Evolutionary conservation across 2,888 invertebrate genomes (phyloP).

Genomic region (Rhabditoides inermis): DNA sequence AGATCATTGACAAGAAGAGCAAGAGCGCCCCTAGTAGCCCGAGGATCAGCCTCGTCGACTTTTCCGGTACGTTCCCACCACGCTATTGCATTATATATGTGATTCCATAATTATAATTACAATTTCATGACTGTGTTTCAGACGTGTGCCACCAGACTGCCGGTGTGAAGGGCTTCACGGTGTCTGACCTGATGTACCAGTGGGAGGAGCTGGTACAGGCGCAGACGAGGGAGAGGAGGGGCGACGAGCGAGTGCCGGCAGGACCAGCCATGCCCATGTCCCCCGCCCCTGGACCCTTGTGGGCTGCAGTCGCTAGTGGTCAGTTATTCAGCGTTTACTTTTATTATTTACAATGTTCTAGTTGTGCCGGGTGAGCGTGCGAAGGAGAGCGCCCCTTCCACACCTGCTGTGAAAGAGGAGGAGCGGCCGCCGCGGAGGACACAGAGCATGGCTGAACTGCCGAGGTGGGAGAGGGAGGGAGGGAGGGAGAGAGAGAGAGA

Average conservation of each 20-base stretch:
- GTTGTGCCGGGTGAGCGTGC: slow-evolving; percentile 9
- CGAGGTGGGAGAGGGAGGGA: slow-evolving; percentile 12
- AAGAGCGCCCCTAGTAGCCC: slow-evolving; percentile 53
- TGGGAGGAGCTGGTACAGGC: slow-evolving; percentile 19
- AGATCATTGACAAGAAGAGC: slow-evolving; percentile 41
- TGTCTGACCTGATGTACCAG: slow-evolving; percentile 34
- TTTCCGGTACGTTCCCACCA: slow-evolving; percentile 34
- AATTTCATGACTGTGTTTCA: slow-evolving; percentile 4
- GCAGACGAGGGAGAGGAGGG: too few species aligned
- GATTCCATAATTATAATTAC: background rate
- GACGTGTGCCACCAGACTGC: slow-evolving; percentile 26
- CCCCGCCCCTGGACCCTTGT: slow-evolving; percentile 30
- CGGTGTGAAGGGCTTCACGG: slow-evolving; percentile 33
- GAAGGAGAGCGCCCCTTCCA: background rate
- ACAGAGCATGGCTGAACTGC: slow-evolving; percentile 27
- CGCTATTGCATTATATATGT: background rate
- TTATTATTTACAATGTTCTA: slow-evolving; percentile 5
- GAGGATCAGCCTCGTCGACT: slow-evolving; percentile 51
- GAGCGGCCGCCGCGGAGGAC: slow-evolving; percentile 23
- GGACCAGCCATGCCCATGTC: too few species aligned
- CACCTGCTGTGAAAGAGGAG: slow-evolving; percentile 11
- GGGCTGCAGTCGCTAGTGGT: slow-evolving; percentile 17
- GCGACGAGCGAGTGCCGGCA: too few species aligned
- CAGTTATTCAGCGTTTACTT: background rate
- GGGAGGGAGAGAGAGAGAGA: too few species aligned